phyloP scores from a whole-genome alignment of 2,113 vertebrate genomes.

The Alosa alosa region DNA sequence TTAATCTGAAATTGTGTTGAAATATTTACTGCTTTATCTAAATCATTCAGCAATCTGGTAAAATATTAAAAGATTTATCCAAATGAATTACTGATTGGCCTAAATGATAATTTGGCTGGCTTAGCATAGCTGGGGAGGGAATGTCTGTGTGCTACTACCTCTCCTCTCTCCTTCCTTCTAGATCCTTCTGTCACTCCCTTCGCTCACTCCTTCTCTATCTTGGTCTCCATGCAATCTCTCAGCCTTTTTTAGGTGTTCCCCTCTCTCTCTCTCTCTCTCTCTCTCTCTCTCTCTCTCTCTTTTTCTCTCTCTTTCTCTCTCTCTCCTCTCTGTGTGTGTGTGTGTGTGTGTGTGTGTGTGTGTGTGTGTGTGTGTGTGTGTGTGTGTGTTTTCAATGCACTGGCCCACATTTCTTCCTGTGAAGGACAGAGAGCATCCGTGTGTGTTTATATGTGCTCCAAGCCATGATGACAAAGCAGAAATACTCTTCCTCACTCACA shows the following conservation, averaged over 20 bases:
- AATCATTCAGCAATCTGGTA: slow-evolving; percentile 36
- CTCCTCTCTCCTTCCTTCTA: neutral
- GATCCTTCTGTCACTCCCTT: neutral
- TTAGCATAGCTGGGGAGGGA: neutral
- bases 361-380: slow-evolving; percentile 5
- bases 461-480: slow-evolving; percentile 7
- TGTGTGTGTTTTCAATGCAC: neutral
- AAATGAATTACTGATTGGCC: slow-evolving; percentile 29
- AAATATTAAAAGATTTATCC: slow-evolving; percentile 31
- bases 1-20: slow-evolving; percentile 29
- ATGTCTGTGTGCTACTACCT: neutral
- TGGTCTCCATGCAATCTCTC: too few relatives aligned
- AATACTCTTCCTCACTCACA: neutral
- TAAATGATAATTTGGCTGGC: slow-evolving; percentile 33
- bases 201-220: neutral
- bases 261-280: neutral
- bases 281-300: too few relatives aligned
- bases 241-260: too few relatives aligned
- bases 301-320: too few relatives aligned
- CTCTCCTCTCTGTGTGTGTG: neutral
- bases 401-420: neutral
- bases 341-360: neutral
- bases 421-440: neutral
- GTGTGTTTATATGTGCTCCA: neutral
- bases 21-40: slow-evolving; percentile 39